Percentiles rank a stretch among this genome's conserved stretches.
Conservation (phyloP, 2,888 invertebrate genomes). For the Stenotaenia linearis region DNA sequence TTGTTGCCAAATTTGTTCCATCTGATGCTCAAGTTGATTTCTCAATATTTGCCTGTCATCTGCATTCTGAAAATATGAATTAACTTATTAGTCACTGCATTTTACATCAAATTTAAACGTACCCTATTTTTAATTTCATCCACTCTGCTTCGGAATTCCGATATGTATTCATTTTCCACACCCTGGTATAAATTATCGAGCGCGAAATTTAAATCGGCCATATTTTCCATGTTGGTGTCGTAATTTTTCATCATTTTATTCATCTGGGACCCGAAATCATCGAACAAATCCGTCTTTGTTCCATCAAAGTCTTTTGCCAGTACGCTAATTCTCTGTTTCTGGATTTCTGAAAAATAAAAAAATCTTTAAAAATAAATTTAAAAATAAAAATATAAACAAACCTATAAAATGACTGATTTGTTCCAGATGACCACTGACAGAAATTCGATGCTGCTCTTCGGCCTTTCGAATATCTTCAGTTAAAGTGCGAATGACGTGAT, state of each 20-base stretch:
- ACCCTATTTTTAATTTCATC: conserved; percentile 21
- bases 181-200: not conserved
- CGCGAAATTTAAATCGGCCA: not conserved
- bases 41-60: not conserved
- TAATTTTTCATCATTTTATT: not conserved
- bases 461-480: not conserved
- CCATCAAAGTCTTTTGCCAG: not conserved
- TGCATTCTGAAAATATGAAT: not conserved
- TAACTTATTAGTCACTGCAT: not conserved
- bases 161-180: not conserved
- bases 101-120: not conserved
- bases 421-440: not conserved
- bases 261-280: not conserved
- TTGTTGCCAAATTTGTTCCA: conserved; percentile 24
- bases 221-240: not conserved
- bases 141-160: conserved; percentile 8
- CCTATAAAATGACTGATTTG: not conserved
- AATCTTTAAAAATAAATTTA: not conserved
- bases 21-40: not conserved
- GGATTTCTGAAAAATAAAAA: not conserved
- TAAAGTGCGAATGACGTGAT: not conserved
- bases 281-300: not conserved
- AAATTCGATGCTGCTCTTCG: conserved; percentile 21
- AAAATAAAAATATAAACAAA: no score
- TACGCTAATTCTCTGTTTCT: not conserved